These are phyloP conservation scores for Platycheirus albimanus DNA, from an alignment of 2,888 invertebrate genomes.

Conservation along the genomic window DNA sequence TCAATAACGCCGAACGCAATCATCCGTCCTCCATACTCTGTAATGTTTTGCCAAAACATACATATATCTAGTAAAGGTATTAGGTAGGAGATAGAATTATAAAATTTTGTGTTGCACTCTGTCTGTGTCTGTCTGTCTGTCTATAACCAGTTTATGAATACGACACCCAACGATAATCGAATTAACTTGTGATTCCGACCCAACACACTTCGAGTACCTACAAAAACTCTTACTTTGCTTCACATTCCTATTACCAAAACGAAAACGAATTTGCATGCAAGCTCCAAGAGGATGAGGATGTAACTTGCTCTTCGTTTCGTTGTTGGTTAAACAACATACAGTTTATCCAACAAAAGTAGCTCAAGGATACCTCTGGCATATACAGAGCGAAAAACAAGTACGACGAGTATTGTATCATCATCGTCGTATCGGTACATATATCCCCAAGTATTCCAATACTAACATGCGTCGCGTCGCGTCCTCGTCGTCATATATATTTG, in stretches of 20 bases:
- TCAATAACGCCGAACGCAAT: slow-evolving; percentile 8
- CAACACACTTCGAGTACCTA: slow-evolving; percentile 36
- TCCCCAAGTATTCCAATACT: slow-evolving; percentile 23
- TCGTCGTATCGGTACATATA: slow-evolving; percentile 8
- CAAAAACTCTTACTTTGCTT: slow-evolving; percentile 30
- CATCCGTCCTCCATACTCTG: neutral
- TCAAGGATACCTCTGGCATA: slow-evolving; percentile 24
- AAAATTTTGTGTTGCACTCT: slow-evolving; percentile 9
- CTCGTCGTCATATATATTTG: slow-evolving; percentile 16
- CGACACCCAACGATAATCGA: slow-evolving; percentile 58
- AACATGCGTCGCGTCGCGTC: slow-evolving; percentile 21
- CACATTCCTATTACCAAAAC: slow-evolving; percentile 29
- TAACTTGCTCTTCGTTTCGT: slow-evolving; percentile 32
- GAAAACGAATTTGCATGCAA: slow-evolving; percentile 26
- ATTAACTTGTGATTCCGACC: slow-evolving; percentile 64
- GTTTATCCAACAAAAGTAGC: slow-evolving; percentile 36
- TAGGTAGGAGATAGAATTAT: no score
- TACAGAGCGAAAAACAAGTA: neutral
- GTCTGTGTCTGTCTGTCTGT: neutral
- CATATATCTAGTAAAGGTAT: no score
- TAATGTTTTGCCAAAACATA: neutral
- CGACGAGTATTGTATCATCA: neutral
- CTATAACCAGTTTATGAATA: slow-evolving; percentile 60
- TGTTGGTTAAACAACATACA: slow-evolving; percentile 31
- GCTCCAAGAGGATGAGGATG: neutral